Evolutionary conservation across 2,888 invertebrate species (phyloP), one percentile per base, ranked within the genome.

Genomic region (Lordiphosa fenestrarum): DNA sequence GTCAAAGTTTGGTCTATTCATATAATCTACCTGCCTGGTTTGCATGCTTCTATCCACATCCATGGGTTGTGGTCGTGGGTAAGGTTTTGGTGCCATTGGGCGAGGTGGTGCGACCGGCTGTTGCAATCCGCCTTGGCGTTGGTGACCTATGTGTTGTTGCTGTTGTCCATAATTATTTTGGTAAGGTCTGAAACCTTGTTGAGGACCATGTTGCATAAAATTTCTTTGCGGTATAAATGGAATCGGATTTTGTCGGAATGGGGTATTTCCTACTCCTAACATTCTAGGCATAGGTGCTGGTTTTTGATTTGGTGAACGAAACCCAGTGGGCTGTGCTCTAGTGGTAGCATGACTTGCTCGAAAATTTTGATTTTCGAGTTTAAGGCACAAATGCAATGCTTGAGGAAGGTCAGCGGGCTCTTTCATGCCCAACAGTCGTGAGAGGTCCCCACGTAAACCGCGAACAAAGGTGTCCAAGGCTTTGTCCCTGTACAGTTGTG

Each of bases 51-150:
- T 50, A 19, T 66, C 59, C 1, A 66, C 33, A 2, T 69, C 64
- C 53, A 66, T 61, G 0, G 60, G 66, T 50, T 57, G 53, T 25
- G 64, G 53, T n/a, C 35, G 39, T 33, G 50, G 64, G 21, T 44
- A 36, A n/a, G 50, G 62, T 42, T 67, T 63, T 25, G 44, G n/a
- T 9, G 53, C 53, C 2, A 55, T 40, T 4, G 53, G 53, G 6
- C 47, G 47, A 37, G 21, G 42, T 23, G 56, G 46, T 44, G 25
- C 37, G n/a, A 13, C 13, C 37, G 37, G 37, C n/a, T 38, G 13
- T 13, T 38, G 15, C 15, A 15, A n/a, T n/a, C n/a, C n/a, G n/a
- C n/a, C n/a, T n/a, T 38, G 38, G 36, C 25, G 25, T 25, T 25
- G 25, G 25, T 25, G 6, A 2, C 6, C 6, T 6, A 25, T 25